These are phyloP conservation scores for Valencia hispanica DNA, from an alignment of 2,797 vertebrate genomes.

Conservation along the genomic window DNA sequence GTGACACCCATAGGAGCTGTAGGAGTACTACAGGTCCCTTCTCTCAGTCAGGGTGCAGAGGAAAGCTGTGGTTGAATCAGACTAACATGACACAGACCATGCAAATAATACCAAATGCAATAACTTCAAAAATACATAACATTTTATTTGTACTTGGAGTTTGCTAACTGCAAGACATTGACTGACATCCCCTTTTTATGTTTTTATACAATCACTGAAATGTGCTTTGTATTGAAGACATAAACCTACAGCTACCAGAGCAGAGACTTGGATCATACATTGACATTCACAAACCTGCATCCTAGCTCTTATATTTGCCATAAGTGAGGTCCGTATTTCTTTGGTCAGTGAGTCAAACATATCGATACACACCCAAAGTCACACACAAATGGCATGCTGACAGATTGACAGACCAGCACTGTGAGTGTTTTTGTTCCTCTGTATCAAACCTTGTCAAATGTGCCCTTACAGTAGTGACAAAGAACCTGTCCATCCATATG, in stretches of 20 bases:
- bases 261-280: background rate
- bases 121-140: background rate
- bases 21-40: slow-evolving; percentile 68
- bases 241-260: background rate
- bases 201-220: background rate
- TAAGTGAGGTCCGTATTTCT: slow-evolving; percentile 18
- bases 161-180: background rate
- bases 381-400: slow-evolving; percentile 21
- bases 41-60: slow-evolving; percentile 6
- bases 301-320: background rate
- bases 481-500: slow-evolving; percentile 73
- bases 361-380: slow-evolving; percentile 24
- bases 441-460: slow-evolving; percentile 67
- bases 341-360: slow-evolving; percentile 30
- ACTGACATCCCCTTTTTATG: background rate
- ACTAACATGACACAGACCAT: slow-evolving; percentile 21
- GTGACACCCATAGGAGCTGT: slow-evolving; percentile 80
- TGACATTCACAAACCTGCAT: background rate
- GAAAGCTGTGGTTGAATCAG: slow-evolving; percentile 22
- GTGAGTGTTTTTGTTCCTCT: slow-evolving; percentile 60
- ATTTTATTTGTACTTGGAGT: background rate
- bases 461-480: slow-evolving; percentile 69
- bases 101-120: background rate
- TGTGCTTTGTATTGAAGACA: too few relatives aligned
- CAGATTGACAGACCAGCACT: slow-evolving; percentile 74